Base-by-base conservation (phyloP, 2,888 invertebrate species). In the Eupithecia subumbrata region DNA sequence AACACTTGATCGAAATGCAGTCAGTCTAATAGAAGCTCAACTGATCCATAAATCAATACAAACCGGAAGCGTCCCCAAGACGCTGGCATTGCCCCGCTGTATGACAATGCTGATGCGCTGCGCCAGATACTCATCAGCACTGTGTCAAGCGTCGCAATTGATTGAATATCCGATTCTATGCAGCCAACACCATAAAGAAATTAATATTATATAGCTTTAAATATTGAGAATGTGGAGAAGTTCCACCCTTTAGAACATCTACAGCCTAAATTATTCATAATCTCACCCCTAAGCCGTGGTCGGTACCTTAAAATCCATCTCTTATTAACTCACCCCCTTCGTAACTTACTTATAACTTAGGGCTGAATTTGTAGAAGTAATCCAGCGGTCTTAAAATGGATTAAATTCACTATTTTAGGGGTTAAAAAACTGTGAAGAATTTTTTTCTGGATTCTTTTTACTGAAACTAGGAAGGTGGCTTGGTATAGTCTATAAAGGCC, bases 261-360 rank as follows among this genome's bases (percentile, higher is more conserved):
- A n/a, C 11, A 83, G 80, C 74, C 73, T 83, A 84, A 85, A 83
- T 86, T 86, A 86, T 86, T 85, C 86, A 86, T 87, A 82, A 83
- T 64, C 78, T 75, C 60, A 56, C 25, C 60, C 60, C 78, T 80
- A 77, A 82, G 80, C 82, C 82, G 25, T 82, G 77, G 83, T 72
- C 74, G 70, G 74, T 79, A 78, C 84, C 82, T 86, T 86, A 85
- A 87, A 86, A 85, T 86, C 87, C 85, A 86, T 84, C 84, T 86
- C 87, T 85, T 87, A 87, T 86, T 84, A 87, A 85, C 82, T 85
- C 82, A 82, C 81, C 84, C 81, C 84, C 84, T 84, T 82, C 82
- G 79, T 79, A 86, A 87, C 82, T 84, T 85, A 83, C 84, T 85
- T 82, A 81, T 84, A 84, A 85, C 84, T 87, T 82, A 83, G 82